These are phyloP conservation scores for Fragum fragum DNA, from an alignment of 2,888 invertebrate species.

Conservation along the genomic window DNA sequence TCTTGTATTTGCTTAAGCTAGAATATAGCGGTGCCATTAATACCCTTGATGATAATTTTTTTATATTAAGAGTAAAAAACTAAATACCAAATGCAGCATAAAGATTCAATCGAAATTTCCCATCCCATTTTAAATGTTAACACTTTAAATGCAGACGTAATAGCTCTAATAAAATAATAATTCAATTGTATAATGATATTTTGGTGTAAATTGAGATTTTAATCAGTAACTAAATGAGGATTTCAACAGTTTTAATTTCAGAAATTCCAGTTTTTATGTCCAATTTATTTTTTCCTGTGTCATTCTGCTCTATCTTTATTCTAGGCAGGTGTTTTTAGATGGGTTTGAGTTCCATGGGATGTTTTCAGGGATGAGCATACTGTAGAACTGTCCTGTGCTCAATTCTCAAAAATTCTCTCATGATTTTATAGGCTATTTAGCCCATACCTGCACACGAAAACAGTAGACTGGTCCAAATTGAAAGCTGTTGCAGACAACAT, in stretches of 20 bases:
- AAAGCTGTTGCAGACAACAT: too few species aligned
- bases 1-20: too few species aligned
- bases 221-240: neutral
- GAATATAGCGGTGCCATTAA: too few species aligned
- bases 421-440: too few species aligned
- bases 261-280: neutral
- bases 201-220: conserved; percentile 2
- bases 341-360: neutral
- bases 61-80: too few species aligned
- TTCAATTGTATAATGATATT: conserved; percentile 8
- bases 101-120: neutral
- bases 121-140: neutral
- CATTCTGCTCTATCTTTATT: neutral
- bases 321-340: neutral
- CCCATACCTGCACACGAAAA: too few species aligned
- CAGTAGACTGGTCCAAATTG: too few species aligned
- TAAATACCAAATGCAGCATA: neutral
- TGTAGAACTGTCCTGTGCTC: too few species aligned
- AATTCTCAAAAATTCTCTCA: too few species aligned
- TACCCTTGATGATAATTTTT: too few species aligned
- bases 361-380: too few species aligned
- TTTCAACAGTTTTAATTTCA: conserved; percentile 10
- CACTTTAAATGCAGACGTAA: neutral
- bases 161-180: conserved; percentile 2
- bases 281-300: conserved; percentile 4